Evolutionary conservation across 2,888 invertebrate species (phyloP), one percentile per base, ranked within the genome.

Genomic region (Sinotaia quadrata): DNA sequence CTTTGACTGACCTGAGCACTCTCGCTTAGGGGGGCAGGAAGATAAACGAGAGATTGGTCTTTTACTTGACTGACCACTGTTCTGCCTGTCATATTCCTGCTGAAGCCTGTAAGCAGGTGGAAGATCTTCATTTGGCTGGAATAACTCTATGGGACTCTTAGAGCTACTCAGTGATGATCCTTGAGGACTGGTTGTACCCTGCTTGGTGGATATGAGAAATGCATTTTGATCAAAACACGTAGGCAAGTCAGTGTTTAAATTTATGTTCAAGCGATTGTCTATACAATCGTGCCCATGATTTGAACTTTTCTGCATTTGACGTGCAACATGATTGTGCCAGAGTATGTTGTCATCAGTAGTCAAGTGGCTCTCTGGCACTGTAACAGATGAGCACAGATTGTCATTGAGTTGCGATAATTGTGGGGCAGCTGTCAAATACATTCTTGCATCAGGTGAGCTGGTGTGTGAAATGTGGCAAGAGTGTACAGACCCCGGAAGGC

Each of bases 101-200:
- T 81, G 81, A 12, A 80, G 68, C 21, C 63, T 67, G 33, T 79
- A 71, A 1, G 80, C 60, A 21, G 74, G 75, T 21, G 80, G 78
- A 8, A 78, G 36, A 10, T 74, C 75, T 31, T 69, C 54, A 18
- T 68, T 72, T 60, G 68, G 62, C 1, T 73, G 75, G 27, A 76
- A 66, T 34, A 52, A 29, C 2, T 72, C 69, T 7, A 73, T 61
- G 29, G 76, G 74, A 63, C 72, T 76, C 21, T 41, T 3, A 18
- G n/a, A 18, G 10, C 37, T 15, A 2, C 41, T 41, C 2, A 12
- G 15, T 18, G 15, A 12, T n/a, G 15, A n/a, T 12, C 24, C 18
- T 24, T 47, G 47, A 18, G n/a, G 8, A 47, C 10, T 21, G 5
- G 24, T 24, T 21, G 7, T 18, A 1, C 47, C 18, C 7, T 47